phyloP scores from a whole-genome alignment of 2,797 vertebrate species.

The Poeciliopsis turneri region DNA sequence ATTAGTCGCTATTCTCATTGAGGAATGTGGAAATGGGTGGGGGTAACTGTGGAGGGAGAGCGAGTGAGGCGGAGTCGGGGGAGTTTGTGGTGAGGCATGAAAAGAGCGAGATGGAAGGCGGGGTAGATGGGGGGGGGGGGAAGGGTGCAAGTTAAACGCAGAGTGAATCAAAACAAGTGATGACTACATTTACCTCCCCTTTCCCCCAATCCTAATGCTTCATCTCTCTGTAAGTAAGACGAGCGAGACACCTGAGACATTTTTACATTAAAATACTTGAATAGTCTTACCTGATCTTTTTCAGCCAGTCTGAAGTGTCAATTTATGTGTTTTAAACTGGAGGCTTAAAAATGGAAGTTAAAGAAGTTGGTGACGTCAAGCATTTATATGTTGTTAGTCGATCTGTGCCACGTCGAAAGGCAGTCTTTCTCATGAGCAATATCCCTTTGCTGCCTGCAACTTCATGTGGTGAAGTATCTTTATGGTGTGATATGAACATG shows the following conservation, averaged over 20 bases:
- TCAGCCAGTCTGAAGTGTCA: constrained; percentile 27
- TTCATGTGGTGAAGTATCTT: neutral
- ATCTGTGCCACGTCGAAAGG: neutral
- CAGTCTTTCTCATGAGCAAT: neutral
- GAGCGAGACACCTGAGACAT: neutral
- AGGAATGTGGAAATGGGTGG: constrained; percentile 59
- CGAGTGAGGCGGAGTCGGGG: neutral
- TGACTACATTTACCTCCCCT: constrained; percentile 45
- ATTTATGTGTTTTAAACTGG: neutral
- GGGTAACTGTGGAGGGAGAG: constrained; percentile 41
- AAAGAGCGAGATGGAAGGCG: constrained; percentile 44
- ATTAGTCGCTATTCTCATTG: constrained; percentile 60
- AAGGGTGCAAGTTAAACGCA: constrained; percentile 56
- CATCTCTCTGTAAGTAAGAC: constrained; percentile 11
- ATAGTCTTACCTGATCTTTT: constrained; percentile 11
- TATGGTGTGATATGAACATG: neutral
- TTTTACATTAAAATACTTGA: constrained; percentile 17
- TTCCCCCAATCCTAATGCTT: constrained; percentile 13
- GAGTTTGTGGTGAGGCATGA: constrained; percentile 60
- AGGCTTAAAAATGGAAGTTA: neutral
- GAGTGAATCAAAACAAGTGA: constrained; percentile 65
- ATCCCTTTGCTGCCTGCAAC: neutral
- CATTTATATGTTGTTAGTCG: neutral
- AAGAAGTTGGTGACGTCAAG: neutral
- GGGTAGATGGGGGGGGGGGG: constrained; percentile 31